Evolutionary conservation across 2,888 invertebrate species (phyloP).

Genomic region (Macrosiphum euphorbiae): DNA sequence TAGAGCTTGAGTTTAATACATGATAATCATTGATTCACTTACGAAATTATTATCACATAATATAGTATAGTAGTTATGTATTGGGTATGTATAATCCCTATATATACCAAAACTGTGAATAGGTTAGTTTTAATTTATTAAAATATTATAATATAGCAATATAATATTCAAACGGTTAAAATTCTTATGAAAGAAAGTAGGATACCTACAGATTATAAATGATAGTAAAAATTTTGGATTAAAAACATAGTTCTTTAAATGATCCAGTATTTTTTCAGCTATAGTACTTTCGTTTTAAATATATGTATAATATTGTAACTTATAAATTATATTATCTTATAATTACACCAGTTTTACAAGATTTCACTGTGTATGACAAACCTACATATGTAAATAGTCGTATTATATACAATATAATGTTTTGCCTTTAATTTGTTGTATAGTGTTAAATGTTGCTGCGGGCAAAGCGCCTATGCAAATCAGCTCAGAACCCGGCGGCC

Average conservation of each 20-base stretch:
- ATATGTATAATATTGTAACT: background rate
- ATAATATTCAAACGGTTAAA: background rate
- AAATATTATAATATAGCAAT: background rate
- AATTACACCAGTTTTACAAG: constrained; percentile 33
- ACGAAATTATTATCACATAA: background rate
- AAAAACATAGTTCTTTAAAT: constrained; percentile 12
- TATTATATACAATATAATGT: constrained; percentile 42
- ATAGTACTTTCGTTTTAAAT: background rate
- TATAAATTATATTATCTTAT: background rate
- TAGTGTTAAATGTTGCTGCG: constrained; percentile 93
- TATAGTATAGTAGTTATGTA: background rate
- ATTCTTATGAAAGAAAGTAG: constrained; percentile 23
- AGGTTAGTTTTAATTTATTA: background rate
- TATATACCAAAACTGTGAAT: background rate
- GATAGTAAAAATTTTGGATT: background rate
- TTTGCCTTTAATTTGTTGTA: constrained; percentile 68
- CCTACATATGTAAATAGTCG: background rate
- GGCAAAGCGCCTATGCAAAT: constrained; percentile 96
- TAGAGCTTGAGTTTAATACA: constrained; percentile 27
- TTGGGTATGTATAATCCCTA: background rate
- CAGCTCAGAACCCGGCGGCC: constrained; percentile 84
- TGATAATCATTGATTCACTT: constrained; percentile 6
- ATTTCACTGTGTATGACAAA: background rate
- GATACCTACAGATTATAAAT: background rate
- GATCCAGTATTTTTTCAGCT: background rate